Base-by-base conservation (phyloP, 1,140 invertebrate species). In the Odontomachus brunneus region DNA sequence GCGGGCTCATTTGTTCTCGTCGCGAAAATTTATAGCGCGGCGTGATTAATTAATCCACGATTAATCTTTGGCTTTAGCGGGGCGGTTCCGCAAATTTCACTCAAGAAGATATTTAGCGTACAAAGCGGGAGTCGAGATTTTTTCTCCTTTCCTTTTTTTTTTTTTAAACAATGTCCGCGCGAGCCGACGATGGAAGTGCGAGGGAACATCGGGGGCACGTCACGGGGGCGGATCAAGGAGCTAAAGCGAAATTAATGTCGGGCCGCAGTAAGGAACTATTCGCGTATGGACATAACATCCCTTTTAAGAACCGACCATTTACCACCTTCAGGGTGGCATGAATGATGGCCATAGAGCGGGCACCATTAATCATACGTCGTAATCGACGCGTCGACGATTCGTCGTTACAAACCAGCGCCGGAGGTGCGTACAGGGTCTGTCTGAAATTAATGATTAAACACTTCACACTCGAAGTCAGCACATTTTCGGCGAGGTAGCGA, bases 301-400 rank as follows among this genome's bases (percentile, higher is more conserved):
- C 65, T 59, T 80, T 71, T 29, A 80, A 80, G 51, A 69, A 80
- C 22, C 51, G 19, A 19, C 51, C 51, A 71, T 80, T 80, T 69
- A 80, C 65, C 65, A 69, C 33, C 75, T 69, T 71, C 38, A 55
- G 53, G 33, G 53, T 11, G 51, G 12, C 22, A 80, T 80, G 62
- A 80, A 11, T 59, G 38, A 80, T 67, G 65, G 69, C 24, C 48
- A 4, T 29, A 48, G n/a, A n/a, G 17, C 48, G 69, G 29, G 14
- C 44, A 44, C 14, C 75, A 80, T 80, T 59, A 80, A 80, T 80
- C 75, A 71, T 57, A 22, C 65, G 26, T 33, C n/a, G 57, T 59
- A 80, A 80, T 80, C 67, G 75, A 80, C 75, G 65, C 22, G 51
- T 80, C 75, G 63, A 22, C 66, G 75, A 78, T 78, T 78, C 51